Evolutionary conservation across 2,113 vertebrate species (phyloP).

Genomic region (Harpagus bidentatus): DNA sequence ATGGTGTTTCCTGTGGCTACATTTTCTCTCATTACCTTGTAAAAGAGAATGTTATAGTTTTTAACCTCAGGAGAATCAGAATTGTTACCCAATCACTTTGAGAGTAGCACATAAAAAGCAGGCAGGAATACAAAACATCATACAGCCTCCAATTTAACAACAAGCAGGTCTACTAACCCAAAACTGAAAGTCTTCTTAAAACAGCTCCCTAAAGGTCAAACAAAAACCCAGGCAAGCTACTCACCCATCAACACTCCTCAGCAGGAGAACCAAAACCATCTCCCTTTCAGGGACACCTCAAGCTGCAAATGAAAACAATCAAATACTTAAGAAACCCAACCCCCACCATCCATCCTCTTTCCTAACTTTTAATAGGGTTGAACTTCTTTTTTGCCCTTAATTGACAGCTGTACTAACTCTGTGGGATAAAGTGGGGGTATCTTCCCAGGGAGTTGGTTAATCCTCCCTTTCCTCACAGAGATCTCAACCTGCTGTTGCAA

Average conservation of each 20-base stretch:
- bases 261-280: rapidly evolving
- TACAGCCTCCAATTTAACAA: neutral
- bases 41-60: neutral
- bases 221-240: neutral
- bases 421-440: neutral
- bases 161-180: too few relatives aligned
- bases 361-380: neutral
- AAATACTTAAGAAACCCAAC: rapidly evolving
- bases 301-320: neutral
- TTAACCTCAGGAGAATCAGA: neutral
- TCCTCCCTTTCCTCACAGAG: neutral
- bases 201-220: neutral
- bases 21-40: neutral
- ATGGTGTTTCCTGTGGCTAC: neutral
- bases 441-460: neutral
- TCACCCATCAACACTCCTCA: neutral
- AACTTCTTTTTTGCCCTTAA: neutral
- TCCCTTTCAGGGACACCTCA: too few relatives aligned
- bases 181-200: neutral
- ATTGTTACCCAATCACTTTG: neutral
- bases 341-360: too few relatives aligned
- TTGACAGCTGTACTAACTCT: neutral
- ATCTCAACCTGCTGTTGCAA: neutral
- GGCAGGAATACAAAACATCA: neutral
- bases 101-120: neutral